These are phyloP conservation scores for Oryzias dopingdopingensis DNA, from an alignment of 2,797 vertebrate species.

Conservation along the genomic window DNA sequence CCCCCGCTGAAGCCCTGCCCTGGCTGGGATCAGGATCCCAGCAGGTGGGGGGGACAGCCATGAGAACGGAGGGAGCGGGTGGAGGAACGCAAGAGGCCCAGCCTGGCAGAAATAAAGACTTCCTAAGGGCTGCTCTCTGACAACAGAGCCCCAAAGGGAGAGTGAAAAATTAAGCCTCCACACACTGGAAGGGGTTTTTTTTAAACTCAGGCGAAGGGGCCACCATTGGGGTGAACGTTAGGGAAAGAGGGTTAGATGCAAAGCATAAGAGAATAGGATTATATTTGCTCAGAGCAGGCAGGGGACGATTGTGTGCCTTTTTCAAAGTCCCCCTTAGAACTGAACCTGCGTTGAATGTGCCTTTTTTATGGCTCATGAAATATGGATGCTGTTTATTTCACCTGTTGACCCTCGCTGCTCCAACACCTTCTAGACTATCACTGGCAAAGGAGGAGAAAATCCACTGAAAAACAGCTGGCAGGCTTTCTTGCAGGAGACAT, in stretches of 20 bases:
- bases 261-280: constrained; percentile 80
- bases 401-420: constrained; percentile 66
- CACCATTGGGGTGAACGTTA: constrained; percentile 67
- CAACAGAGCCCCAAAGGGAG: constrained; percentile 89
- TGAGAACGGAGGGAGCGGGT: constrained; percentile 96
- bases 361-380: constrained; percentile 66
- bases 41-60: constrained; percentile 98
- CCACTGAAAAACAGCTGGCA: constrained; percentile 62
- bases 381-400: constrained; percentile 72
- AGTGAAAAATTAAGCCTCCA: constrained; percentile 95
- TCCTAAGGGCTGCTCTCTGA: constrained; percentile 97
- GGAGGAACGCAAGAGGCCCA: constrained; percentile 97
- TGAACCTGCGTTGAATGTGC: constrained; percentile 66
- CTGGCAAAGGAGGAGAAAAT: constrained; percentile 35
- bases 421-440: constrained; percentile 40
- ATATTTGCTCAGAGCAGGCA: constrained; percentile 75
- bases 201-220: constrained; percentile 77
- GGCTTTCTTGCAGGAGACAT: constrained; percentile 40
- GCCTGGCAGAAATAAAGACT: constrained; percentile 99
- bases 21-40: constrained; percentile 98
- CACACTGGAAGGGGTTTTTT: constrained; percentile 77
- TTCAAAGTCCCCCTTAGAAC: constrained; percentile 68
- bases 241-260: constrained; percentile 70
- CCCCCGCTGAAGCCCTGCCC: constrained; percentile 96
- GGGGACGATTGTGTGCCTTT: constrained; percentile 65